Percentiles rank a stretch among this genome's conserved stretches.
Conservation (phyloP, 1,140 invertebrate species). For the Orius laevigatus region DNA sequence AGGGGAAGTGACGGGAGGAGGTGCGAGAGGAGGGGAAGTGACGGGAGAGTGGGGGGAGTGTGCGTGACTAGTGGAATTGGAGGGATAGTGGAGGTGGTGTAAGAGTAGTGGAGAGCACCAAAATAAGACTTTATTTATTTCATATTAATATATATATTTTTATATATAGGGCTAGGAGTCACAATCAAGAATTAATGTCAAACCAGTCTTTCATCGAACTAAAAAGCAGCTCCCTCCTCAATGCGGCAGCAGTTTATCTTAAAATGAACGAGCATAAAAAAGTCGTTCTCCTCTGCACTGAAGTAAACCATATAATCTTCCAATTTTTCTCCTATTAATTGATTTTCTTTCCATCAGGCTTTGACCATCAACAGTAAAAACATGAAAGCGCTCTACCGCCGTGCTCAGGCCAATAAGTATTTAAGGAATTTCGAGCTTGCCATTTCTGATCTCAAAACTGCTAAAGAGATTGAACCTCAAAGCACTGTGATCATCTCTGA, state of each 20-base stretch:
- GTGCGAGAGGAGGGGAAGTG: too few species aligned
- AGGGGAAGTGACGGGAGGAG: too few species aligned
- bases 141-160: not conserved
- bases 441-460: constrained; percentile 2
- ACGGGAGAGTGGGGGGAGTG: too few species aligned
- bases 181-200: constrained; percentile 5
- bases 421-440: constrained; percentile 5
- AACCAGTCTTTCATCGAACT: constrained; percentile 21
- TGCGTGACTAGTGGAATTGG: too few species aligned
- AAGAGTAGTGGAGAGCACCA: too few species aligned
- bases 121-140: constrained; percentile 10
- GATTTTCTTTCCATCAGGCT: constrained; percentile 33
- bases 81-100: too few species aligned
- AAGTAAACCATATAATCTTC: constrained; percentile 31
- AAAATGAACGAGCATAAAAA: constrained; percentile 42
- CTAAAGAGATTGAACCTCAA: not conserved
- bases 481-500: not conserved
- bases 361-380: constrained; percentile 43
- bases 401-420: constrained; percentile 42
- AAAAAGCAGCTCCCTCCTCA: constrained; percentile 36
- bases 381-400: constrained; percentile 62
- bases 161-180: not conserved
- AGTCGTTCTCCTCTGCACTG: constrained; percentile 40
- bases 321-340: not conserved
- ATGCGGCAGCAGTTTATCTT: constrained; percentile 49